These are phyloP conservation scores for Nomada goodeniana DNA, from an alignment of 2,888 invertebrate species.

Conservation along the genomic window DNA sequence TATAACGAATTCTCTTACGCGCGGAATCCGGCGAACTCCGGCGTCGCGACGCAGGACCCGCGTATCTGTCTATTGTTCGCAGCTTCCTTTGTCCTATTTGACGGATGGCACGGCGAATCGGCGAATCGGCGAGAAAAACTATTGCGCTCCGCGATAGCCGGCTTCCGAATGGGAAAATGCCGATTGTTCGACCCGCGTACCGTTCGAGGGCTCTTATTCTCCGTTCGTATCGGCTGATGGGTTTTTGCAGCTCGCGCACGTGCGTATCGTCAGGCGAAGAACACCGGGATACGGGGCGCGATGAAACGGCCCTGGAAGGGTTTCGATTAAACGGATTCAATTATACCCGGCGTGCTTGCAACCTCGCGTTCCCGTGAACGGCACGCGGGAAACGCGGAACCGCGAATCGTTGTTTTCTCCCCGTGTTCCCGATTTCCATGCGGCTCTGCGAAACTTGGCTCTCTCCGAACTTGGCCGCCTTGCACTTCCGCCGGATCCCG, in stretches of 20 bases:
- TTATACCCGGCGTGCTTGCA: too few species aligned
- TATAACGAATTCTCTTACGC: slow-evolving; percentile 59
- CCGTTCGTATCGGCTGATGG: background rate
- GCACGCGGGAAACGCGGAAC: background rate
- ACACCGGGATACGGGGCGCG: background rate
- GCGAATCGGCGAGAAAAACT: slow-evolving; percentile 48
- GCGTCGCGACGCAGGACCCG: slow-evolving; percentile 53
- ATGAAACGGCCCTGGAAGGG: too few species aligned
- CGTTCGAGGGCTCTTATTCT: background rate
- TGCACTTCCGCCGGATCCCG: slow-evolving; percentile 63
- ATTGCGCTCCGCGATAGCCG: slow-evolving; percentile 31
- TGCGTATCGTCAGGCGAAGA: background rate
- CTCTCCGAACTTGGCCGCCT: slow-evolving; percentile 25
- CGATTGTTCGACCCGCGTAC: slow-evolving; percentile 6
- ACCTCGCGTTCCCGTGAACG: too few species aligned
- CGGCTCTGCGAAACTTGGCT: slow-evolving; percentile 15
- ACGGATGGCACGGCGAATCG: slow-evolving; percentile 50
- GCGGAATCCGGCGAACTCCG: slow-evolving; percentile 47
- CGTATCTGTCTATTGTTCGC: slow-evolving; percentile 58
- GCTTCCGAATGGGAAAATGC: slow-evolving; percentile 8
- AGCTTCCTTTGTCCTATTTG: slow-evolving; percentile 53
- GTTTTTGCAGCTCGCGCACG: background rate
- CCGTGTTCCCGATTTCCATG: background rate
- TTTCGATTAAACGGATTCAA: too few species aligned
- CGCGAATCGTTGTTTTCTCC: too few species aligned